Percentiles rank a stretch among this genome's conserved stretches.
Evolutionary conservation across 2,888 invertebrate genomes (phyloP).

Genomic region (Xestia sexstrigata): DNA sequence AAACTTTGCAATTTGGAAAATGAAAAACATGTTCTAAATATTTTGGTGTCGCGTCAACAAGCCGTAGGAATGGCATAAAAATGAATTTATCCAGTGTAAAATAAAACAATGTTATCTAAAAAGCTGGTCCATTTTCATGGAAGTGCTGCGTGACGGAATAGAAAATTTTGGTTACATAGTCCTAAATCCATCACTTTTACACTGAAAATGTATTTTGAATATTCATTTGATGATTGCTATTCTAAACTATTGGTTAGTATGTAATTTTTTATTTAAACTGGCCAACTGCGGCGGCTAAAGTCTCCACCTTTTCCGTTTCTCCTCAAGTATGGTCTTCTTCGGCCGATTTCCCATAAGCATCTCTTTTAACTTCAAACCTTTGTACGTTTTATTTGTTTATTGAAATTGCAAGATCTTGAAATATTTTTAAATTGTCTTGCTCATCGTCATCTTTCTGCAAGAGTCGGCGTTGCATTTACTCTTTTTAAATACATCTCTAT

Average conservation of each 20-base stretch:
- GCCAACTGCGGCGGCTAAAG: no score
- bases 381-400: neutral
- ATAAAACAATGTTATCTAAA: conserved; percentile 40
- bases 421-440: neutral
- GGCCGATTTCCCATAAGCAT: neutral
- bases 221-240: conserved; percentile 26
- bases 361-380: neutral
- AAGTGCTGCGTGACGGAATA: conserved; percentile 37
- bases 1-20: neutral
- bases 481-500: no score
- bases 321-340: neutral
- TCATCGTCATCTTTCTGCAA: neutral
- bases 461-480: neutral
- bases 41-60: conserved; percentile 42
- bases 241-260: neutral
- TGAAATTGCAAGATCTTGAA: neutral
- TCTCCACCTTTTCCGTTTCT: neutral
- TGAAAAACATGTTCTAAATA: conserved; percentile 16
- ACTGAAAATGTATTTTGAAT: conserved; percentile 3
- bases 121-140: conserved; percentile 34
- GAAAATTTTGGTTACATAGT: conserved; percentile 41
- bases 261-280: no score
- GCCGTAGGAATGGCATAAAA: conserved; percentile 22
- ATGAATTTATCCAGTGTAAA: conserved; percentile 27
- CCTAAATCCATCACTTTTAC: conserved; percentile 12